phyloP scores from a whole-genome alignment of 2,797 vertebrate species.

The Nannoperca australis region DNA sequence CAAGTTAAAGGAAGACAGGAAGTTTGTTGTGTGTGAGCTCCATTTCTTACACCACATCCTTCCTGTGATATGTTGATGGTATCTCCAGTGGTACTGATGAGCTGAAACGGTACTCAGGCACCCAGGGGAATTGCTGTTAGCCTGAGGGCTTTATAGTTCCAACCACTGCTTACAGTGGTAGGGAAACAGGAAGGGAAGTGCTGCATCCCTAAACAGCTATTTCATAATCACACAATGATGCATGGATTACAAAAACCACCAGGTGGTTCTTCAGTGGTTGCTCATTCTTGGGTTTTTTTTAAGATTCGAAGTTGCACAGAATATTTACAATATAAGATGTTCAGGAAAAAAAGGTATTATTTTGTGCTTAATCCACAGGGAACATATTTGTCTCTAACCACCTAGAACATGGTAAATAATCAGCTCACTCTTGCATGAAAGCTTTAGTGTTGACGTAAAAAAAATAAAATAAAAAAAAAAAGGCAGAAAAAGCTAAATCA shows the following conservation, averaged over 20 bases:
- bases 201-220: slow-evolving; percentile 59
- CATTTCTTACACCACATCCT: slow-evolving; percentile 71
- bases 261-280: slow-evolving; percentile 31
- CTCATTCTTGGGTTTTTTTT: neutral
- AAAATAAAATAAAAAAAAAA: too few species aligned
- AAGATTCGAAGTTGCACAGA: neutral
- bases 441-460: slow-evolving; percentile 34
- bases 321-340: neutral
- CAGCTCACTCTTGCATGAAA: slow-evolving; percentile 1
- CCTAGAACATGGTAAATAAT: neutral
- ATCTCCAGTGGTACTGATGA: slow-evolving; percentile 62
- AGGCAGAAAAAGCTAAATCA: too few species aligned
- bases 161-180: slow-evolving; percentile 53
- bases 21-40: slow-evolving; percentile 41
- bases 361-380: neutral
- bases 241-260: slow-evolving; percentile 38
- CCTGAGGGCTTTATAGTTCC: slow-evolving; percentile 49
- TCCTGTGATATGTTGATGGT: slow-evolving; percentile 66
- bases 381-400: neutral
- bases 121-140: slow-evolving; percentile 50
- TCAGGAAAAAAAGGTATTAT: neutral
- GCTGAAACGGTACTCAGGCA: slow-evolving; percentile 49
- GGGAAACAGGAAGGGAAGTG: slow-evolving; percentile 63
- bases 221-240: slow-evolving; percentile 55
- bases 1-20: slow-evolving; percentile 34